Conservation (phyloP, 2,888 invertebrate species). For the Caenorhabditis sp. region DNA sequence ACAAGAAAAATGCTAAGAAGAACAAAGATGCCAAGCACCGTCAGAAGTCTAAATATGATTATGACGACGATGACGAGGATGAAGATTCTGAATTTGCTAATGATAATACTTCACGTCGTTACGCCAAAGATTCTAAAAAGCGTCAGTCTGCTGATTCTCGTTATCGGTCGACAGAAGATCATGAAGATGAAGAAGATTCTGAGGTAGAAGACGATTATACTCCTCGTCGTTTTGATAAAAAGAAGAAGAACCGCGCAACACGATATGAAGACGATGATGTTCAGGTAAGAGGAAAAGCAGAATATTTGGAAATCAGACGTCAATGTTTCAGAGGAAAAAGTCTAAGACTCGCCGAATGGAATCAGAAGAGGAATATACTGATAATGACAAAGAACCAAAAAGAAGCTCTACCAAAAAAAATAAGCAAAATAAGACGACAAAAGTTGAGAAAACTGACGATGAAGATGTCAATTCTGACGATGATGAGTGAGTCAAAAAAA, state of each 20-base stretch:
- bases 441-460: background rate
- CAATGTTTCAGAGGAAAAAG: background rate
- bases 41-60: background rate
- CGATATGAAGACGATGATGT: background rate
- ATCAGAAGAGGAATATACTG: background rate
- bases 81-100: constrained; percentile 94
- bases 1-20: constrained; percentile 84
- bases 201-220: background rate
- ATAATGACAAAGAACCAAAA: background rate
- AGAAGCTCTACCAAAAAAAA: background rate
- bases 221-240: background rate
- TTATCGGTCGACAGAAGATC: background rate
- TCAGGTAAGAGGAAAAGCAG: background rate
- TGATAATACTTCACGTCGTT: constrained; percentile 1
- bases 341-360: background rate
- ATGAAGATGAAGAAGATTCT: background rate
- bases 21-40: constrained; percentile 82
- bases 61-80: constrained; percentile 89
- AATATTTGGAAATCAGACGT: background rate
- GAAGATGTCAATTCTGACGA: background rate
- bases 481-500: background rate
- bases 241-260: background rate
- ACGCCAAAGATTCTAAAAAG: background rate
- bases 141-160: background rate
- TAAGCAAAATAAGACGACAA: background rate